Evolutionary conservation across 2,113 vertebrate genomes (phyloP).

Genomic region (Pelvicachromis taeniatus): DNA sequence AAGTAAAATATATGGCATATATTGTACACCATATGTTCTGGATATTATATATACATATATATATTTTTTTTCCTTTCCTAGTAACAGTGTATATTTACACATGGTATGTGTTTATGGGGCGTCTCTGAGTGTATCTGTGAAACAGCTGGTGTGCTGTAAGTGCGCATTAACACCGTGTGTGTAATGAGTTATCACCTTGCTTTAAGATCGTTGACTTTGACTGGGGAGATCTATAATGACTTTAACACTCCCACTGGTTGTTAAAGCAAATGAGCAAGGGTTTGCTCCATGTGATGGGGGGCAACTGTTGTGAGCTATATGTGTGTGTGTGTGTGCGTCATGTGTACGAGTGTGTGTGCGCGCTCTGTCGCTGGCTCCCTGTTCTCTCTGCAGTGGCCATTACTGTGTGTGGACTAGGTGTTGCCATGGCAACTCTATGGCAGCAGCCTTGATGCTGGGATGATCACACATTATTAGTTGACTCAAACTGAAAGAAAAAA

Average conservation of each 20-base stretch:
- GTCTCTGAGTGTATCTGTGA: not conserved
- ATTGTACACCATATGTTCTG: not conserved
- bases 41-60: not conserved
- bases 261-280: conserved; percentile 57
- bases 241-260: conserved; percentile 52
- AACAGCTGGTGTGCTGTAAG: conserved; percentile 41
- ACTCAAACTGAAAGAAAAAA: conserved; percentile 67
- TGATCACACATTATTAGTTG: conserved; percentile 80
- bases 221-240: conserved; percentile 45
- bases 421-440: conserved; percentile 67
- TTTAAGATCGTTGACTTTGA: conserved; percentile 55
- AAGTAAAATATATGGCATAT: not conserved
- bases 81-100: not conserved
- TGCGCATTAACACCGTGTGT: conserved; percentile 34
- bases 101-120: not conserved
- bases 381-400: conserved; percentile 44
- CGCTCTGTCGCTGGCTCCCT: not conserved
- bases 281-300: conserved; percentile 2
- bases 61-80: not conserved
- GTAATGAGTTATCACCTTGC: conserved; percentile 59
- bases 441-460: conserved; percentile 71
- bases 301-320: not conserved
- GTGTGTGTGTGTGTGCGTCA: not conserved
- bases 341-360: not conserved
- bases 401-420: conserved; percentile 41